Conservation (phyloP, 92 coral and sea anemone species). For the Phymanthus crucifer region DNA sequence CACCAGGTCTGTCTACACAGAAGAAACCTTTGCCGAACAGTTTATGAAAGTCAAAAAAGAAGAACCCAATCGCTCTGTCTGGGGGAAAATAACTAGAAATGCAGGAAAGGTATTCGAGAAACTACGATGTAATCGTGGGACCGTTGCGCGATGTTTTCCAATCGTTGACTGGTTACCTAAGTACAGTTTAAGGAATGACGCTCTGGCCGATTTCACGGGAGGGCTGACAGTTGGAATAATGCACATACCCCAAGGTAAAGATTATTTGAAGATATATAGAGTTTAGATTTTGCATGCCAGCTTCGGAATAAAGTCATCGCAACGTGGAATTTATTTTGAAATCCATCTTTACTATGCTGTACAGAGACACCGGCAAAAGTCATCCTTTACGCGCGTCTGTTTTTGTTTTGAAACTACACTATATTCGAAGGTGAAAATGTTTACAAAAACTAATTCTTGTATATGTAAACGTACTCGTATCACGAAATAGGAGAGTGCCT, state of each 20-base stretch:
- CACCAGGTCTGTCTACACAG: conserved; percentile 15
- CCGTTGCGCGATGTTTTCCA: conserved; percentile 48
- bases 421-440: too few relatives aligned
- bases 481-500: too few relatives aligned
- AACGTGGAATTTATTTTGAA: too few relatives aligned
- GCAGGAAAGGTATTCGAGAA: background rate
- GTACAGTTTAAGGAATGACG: conserved; percentile 61
- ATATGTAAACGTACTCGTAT: too few relatives aligned
- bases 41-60: background rate
- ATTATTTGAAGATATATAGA: too few relatives aligned
- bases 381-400: too few relatives aligned
- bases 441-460: too few relatives aligned
- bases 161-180: conserved; percentile 81
- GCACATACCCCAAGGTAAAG: conserved; percentile 97
- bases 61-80: background rate
- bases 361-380: too few relatives aligned
- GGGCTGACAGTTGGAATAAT: conserved; percentile 88
- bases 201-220: conserved; percentile 67
- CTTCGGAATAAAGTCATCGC: too few relatives aligned
- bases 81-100: background rate
- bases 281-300: too few relatives aligned
- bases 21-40: background rate
- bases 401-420: too few relatives aligned
- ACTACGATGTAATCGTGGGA: background rate
- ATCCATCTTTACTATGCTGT: too few relatives aligned